A percentile compares a stretch with the other conserved stretches of the same genome.
These are phyloP conservation scores for Antedon mediterranea DNA, from an alignment of 53 echinoderm and acorn worm genomes.

Conservation along the genomic window DNA sequence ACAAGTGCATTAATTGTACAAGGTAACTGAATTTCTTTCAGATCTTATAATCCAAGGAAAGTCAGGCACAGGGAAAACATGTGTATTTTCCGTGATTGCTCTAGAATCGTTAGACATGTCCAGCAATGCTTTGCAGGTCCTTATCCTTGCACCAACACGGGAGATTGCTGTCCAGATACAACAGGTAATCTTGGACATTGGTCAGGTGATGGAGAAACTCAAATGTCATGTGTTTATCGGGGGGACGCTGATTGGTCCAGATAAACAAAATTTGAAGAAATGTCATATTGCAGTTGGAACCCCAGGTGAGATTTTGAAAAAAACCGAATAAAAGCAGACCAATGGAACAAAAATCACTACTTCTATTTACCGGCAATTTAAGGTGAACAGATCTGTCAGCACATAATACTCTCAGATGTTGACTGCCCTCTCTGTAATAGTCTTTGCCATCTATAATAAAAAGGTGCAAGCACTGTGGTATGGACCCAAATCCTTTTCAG, in stretches of 20 bases:
- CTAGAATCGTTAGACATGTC: constrained; percentile 59
- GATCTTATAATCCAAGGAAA: constrained; percentile 96
- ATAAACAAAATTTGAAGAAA: constrained; percentile 83
- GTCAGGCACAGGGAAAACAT: constrained; percentile 98
- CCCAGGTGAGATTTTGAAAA: constrained; percentile 83
- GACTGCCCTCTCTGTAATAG: no score
- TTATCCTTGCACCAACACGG: constrained; percentile 87
- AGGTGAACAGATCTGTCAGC: no score
- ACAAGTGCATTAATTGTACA: no score
- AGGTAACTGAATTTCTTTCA: neutral
- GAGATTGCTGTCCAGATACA: constrained; percentile 93
- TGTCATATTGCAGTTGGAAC: constrained; percentile 94
- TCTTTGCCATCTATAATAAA: no score
- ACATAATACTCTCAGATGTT: no score
- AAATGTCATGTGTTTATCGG: constrained; percentile 88
- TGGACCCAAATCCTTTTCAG: no score
- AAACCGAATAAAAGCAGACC: no score
- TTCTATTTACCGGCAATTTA: no score
- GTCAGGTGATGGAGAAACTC: constrained; percentile 47
- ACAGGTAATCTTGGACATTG: constrained; percentile 60
- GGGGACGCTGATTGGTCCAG: constrained; percentile 78
- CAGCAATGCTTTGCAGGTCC: constrained; percentile 52
- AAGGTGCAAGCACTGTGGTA: no score
- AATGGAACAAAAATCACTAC: no score
- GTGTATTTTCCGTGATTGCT: constrained; percentile 84